These are phyloP conservation scores for Ctenoplectra terminalis DNA, from an alignment of 1,140 invertebrate genomes.

Conservation along the genomic window DNA sequence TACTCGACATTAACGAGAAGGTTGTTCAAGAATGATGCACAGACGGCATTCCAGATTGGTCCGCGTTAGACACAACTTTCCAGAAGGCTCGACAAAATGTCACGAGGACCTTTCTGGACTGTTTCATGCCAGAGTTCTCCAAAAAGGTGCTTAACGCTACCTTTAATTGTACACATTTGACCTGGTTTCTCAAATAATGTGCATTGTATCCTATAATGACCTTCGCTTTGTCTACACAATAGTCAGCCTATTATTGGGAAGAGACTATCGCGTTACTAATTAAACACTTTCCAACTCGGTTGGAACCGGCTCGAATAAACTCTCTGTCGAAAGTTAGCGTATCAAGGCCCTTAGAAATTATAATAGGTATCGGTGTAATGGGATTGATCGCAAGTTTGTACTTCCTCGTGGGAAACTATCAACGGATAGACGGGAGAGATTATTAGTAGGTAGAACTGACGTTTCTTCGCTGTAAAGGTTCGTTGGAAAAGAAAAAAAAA, in stretches of 20 bases:
- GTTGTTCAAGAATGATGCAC: conserved; percentile 5
- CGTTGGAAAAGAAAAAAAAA: no score
- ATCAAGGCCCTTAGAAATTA: not conserved
- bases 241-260: conserved; percentile 21
- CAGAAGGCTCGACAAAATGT: conserved; percentile 6
- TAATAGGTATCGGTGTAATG: not conserved
- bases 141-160: not conserved
- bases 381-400: not conserved
- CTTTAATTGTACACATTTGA: conserved; percentile 22
- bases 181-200: conserved; percentile 7
- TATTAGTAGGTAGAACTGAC: not conserved
- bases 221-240: not conserved
- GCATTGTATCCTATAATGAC: conserved; percentile 19
- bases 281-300: conserved; percentile 1
- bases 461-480: no score
- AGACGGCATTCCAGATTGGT: not conserved
- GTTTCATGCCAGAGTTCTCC: conserved; percentile 1
- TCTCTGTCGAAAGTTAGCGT: not conserved
- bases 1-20: not conserved
- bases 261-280: conserved; percentile 32
- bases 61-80: not conserved
- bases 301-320: not conserved
- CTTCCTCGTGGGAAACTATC: not conserved
- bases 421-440: not conserved
- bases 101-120: not conserved